Base-by-base conservation (phyloP, 2,797 vertebrate genomes). In the Dipus sagitta region DNA sequence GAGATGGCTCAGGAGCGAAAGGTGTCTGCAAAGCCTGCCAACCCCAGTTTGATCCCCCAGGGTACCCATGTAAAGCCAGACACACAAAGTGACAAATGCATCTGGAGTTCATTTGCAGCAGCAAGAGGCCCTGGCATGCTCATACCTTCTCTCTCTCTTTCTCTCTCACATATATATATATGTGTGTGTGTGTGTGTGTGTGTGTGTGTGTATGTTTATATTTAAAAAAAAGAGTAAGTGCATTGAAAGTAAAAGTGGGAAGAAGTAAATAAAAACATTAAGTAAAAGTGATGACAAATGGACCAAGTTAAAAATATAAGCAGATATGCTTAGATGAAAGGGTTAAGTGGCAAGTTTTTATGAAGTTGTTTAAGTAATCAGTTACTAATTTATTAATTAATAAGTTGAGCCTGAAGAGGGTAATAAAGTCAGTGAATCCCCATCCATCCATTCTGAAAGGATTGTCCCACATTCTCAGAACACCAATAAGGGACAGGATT, bases 211-310 rank as follows among this genome's bases (percentile, higher is more conserved):
- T n/a, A n/a, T n/a, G n/a, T n/a, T n/a, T n/a, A n/a, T n/a, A n/a
- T n/a, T n/a, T n/a, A n/a, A n/a, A 60, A 60, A 85, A 38, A 60
- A 8, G 52, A 81, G n/a, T 86, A 86, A 95, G 47, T 68, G 67
- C 38, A 84, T 77, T 64, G 30, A 76, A 91, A 88, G 75, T 77
- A 70, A 88, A 94, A 83, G 6, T 42, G 8, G 20, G 30, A 92
- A 94, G 58, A 88, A 77, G 6, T 74, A 70, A 86, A 84, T 24
- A 80, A 90, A 89, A 86, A 93, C 78, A 28, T 68, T 71, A 95
- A 70, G 60, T 91, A 68, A 85, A 93, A 84, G 77, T 64, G 87
- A 38, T 68, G 21, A 90, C 30, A 82, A 88, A 78, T 67, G 28
- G 94, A 94, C 76, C 0, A 0, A 2, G 38, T 80, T 15, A 58